Conservation (phyloP, 2,797 vertebrate species). For the Antennarius maculatus region DNA sequence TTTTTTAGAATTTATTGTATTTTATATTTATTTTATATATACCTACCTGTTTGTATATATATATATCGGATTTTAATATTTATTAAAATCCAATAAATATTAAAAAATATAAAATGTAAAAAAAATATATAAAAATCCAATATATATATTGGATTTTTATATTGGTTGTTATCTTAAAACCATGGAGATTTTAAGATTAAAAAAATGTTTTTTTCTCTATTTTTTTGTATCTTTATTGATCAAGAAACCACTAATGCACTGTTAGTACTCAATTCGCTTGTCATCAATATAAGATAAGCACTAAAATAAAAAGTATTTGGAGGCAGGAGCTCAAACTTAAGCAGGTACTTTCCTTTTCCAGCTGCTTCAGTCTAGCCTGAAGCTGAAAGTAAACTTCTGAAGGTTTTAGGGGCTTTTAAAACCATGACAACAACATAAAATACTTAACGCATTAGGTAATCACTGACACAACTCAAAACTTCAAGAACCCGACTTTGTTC, state of each 20-base stretch:
- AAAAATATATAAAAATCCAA: too few species aligned
- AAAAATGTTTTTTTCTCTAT: too few species aligned
- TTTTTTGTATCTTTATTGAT: too few species aligned
- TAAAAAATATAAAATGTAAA: too few species aligned
- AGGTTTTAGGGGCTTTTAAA: constrained; percentile 28
- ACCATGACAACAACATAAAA: constrained; percentile 42
- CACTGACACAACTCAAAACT: constrained; percentile 50
- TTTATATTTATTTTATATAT: too few species aligned
- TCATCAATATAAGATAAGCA: not conserved
- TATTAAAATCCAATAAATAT: too few species aligned
- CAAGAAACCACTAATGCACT: not conserved
- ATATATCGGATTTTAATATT: too few species aligned
- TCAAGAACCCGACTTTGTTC: constrained; percentile 26
- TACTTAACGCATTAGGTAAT: constrained; percentile 55
- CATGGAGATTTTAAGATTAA: too few species aligned
- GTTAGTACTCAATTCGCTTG: not conserved
- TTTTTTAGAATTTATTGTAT: too few species aligned
- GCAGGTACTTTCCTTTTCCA: not conserved
- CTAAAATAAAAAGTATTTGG: not conserved
- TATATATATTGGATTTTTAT: too few species aligned
- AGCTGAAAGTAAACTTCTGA: constrained; percentile 11
- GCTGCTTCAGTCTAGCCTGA: not conserved
- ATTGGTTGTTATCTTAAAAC: too few species aligned
- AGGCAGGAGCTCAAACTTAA: not conserved
- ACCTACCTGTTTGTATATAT: too few species aligned